Evolutionary conservation across 2,888 invertebrate species (phyloP).

Genomic region (Oligia latruncula): DNA sequence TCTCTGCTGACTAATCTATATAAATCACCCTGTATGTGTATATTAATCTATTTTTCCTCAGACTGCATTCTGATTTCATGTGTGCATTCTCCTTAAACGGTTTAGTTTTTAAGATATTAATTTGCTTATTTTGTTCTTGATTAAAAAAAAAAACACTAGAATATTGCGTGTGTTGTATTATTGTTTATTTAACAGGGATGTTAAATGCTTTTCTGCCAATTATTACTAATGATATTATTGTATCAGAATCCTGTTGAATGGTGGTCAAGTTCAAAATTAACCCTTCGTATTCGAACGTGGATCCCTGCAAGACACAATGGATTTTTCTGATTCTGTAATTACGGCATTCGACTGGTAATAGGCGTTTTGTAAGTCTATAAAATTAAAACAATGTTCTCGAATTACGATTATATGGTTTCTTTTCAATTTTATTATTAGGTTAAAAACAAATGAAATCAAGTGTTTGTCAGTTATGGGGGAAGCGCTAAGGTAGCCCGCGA

Average conservation of each 20-base stretch:
- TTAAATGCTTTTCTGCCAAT: constrained; percentile 43
- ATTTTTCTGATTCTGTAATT: not conserved
- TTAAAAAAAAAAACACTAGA: not conserved
- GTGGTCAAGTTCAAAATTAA: constrained; percentile 17
- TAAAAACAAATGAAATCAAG: not conserved
- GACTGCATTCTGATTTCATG: not conserved
- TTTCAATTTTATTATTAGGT: not conserved
- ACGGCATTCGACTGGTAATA: not conserved
- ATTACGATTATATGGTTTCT: not conserved
- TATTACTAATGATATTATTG: constrained; percentile 30
- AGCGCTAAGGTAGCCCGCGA: no score
- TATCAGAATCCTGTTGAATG: not conserved
- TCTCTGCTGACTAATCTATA: no score
- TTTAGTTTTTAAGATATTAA: not conserved
- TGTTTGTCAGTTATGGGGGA: not conserved
- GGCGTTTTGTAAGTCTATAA: not conserved
- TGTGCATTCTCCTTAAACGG: constrained; percentile 3
- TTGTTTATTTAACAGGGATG: constrained; percentile 5
- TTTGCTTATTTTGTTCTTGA: not conserved
- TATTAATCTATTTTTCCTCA: constrained; percentile 2
- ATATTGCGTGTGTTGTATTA: not conserved
- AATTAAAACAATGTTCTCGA: not conserved
- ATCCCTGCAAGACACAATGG: not conserved
- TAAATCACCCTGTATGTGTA: constrained; percentile 12
- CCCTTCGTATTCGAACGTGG: not conserved